Evolutionary conservation across 2,113 vertebrate genomes (phyloP).

Genomic region (Gobiocypris rarus): DNA sequence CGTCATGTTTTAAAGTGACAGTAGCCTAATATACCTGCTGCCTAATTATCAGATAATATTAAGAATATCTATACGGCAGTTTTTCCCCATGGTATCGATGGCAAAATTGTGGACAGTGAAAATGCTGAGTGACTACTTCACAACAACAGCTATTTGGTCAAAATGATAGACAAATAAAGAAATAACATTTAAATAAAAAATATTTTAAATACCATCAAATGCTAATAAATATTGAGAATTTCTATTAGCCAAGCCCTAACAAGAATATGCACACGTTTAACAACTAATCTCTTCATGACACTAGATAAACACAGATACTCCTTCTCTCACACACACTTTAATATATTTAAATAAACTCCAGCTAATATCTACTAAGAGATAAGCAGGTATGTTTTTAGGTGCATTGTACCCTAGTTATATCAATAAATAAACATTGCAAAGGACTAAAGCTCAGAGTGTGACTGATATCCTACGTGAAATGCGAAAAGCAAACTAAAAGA

Average conservation of each 20-base stretch:
- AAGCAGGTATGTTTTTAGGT: background rate
- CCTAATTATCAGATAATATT: too few species aligned
- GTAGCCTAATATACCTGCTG: too few species aligned
- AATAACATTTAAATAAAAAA: background rate
- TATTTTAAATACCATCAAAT: background rate
- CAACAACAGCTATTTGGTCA: background rate
- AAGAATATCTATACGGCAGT: too few species aligned
- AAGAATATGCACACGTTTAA: too few species aligned
- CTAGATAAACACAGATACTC: background rate
- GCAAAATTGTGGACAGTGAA: too few species aligned
- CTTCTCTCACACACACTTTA: background rate
- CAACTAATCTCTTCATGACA: background rate
- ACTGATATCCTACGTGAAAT: background rate
- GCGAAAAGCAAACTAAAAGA: slow-evolving; percentile 13
- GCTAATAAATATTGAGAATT: too few species aligned
- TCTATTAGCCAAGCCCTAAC: too few species aligned
- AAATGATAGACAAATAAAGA: background rate
- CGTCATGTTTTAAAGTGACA: too few species aligned
- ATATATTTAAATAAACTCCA: background rate
- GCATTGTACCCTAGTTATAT: background rate
- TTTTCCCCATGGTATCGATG: too few species aligned
- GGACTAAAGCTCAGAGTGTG: slow-evolving; percentile 9
- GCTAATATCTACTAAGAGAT: background rate
- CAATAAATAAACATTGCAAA: background rate
- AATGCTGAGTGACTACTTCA: too few species aligned